Conservation (phyloP, 2,888 invertebrate species). For the Campoletis raptor region DNA sequence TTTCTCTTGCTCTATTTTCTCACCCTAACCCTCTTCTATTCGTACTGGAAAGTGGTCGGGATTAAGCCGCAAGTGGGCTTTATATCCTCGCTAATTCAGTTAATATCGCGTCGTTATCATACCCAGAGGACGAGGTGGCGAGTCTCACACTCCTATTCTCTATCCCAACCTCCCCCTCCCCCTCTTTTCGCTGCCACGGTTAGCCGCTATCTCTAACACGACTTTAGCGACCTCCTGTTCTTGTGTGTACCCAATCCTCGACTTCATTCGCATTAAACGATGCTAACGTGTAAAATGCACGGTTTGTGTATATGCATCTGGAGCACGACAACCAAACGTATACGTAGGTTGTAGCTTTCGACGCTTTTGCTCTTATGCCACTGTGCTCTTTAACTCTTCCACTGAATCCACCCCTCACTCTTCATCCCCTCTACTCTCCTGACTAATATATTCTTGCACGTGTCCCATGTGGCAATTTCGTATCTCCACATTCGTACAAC, state of each 20-base stretch:
- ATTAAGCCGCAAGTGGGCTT: conserved; percentile 79
- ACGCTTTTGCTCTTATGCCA: conserved; percentile 16
- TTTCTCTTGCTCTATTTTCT: conserved; percentile 16
- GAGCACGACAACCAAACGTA: conserved; percentile 39
- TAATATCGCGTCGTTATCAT: conserved; percentile 76
- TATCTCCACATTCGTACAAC: conserved; percentile 27
- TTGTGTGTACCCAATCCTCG: conserved; percentile 47
- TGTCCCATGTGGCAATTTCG: conserved; percentile 45
- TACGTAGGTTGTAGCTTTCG: conserved; percentile 38
- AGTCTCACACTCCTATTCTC: conserved; percentile 10
- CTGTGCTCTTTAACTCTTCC: conserved; percentile 37
- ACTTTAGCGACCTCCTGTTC: conserved; percentile 11
- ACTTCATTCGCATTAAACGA: conserved; percentile 51
- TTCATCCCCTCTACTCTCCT: not conserved
- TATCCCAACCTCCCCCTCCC: not conserved
- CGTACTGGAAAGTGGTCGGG: conserved; percentile 72
- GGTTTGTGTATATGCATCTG: conserved; percentile 42
- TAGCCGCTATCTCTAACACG: not conserved
- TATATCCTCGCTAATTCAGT: conserved; percentile 79
- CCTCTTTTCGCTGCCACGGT: not conserved
- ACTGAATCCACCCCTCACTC: conserved; percentile 19
- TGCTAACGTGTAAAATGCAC: conserved; percentile 28
- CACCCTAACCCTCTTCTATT: not conserved
- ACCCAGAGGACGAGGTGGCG: conserved; percentile 65
- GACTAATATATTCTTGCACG: conserved; percentile 37